Evolutionary conservation across 1,140 invertebrate genomes (phyloP).

Genomic region (Medauroidea extradentata): DNA sequence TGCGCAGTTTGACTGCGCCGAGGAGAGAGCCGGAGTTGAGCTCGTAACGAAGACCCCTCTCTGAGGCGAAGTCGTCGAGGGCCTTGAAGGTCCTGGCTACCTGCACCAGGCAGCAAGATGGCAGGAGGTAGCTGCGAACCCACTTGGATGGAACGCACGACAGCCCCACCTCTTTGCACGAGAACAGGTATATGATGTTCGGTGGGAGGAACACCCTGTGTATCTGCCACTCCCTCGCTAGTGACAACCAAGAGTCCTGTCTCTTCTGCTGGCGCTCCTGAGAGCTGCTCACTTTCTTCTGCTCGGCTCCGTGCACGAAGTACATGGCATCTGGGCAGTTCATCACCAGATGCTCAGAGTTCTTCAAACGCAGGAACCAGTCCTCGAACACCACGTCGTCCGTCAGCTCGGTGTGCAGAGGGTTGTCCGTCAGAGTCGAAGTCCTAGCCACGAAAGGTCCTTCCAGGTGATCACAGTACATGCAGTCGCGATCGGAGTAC

Average conservation of each 20-base stretch:
- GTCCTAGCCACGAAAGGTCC: slow-evolving; percentile 32
- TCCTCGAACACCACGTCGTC: slow-evolving; percentile 27
- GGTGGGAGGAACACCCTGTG: slow-evolving; percentile 18
- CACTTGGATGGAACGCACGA: slow-evolving; percentile 11
- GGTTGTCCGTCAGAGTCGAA: slow-evolving; percentile 12
- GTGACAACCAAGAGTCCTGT: slow-evolving; percentile 13
- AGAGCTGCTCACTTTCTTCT: neutral
- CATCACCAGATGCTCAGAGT: slow-evolving; percentile 13
- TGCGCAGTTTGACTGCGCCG: slow-evolving; percentile 33
- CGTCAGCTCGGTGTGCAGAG: slow-evolving; percentile 20
- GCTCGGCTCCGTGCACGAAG: slow-evolving; percentile 15
- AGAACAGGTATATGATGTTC: slow-evolving; percentile 16
- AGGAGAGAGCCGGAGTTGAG: slow-evolving; percentile 29
- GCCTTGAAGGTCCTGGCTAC: slow-evolving; percentile 16
- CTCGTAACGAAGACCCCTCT: slow-evolving; percentile 24
- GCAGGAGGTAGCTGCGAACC: slow-evolving; percentile 12
- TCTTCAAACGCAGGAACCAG: slow-evolving; percentile 30
- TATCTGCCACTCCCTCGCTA: slow-evolving; percentile 25
- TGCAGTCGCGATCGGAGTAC: slow-evolving; percentile 32
- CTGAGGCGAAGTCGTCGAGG: slow-evolving; percentile 6
- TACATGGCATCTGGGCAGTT: slow-evolving; percentile 36
- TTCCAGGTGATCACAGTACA: slow-evolving; percentile 35
- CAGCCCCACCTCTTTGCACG: slow-evolving; percentile 21
- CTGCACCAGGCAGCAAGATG: slow-evolving; percentile 24
- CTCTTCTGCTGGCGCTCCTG: neutral